Conservation (phyloP, 2,797 vertebrate species). For the Siniperca scherzeri region DNA sequence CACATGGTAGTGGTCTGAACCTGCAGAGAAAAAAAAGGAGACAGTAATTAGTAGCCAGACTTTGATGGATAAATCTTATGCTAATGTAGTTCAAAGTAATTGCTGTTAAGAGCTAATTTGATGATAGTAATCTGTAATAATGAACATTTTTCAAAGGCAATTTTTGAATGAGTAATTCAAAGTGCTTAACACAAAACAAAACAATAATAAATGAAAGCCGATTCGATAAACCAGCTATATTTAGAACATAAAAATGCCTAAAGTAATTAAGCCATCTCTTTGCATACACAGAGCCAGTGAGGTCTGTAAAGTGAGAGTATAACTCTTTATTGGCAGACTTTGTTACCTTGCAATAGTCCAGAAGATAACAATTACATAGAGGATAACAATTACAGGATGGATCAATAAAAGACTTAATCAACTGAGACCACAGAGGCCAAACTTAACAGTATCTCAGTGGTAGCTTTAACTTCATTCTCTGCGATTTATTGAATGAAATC, state of each 20-base stretch:
- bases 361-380: slow-evolving; percentile 73
- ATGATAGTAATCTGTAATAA: slow-evolving; percentile 57
- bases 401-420: slow-evolving; percentile 73
- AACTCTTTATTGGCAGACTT: slow-evolving; percentile 48
- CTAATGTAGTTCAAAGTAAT: slow-evolving; percentile 46
- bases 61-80: slow-evolving; percentile 53
- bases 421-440: slow-evolving; percentile 54
- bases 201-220: slow-evolving; percentile 1
- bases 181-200: slow-evolving; percentile 29
- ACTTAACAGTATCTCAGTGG: slow-evolving; percentile 36
- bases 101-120: slow-evolving; percentile 34
- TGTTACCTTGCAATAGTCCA: slow-evolving; percentile 47
- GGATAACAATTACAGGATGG: slow-evolving; percentile 72
- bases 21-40: slow-evolving; percentile 76
- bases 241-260: slow-evolving; percentile 18
- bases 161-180: slow-evolving; percentile 16
- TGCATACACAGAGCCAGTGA: slow-evolving; percentile 24
- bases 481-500: slow-evolving; percentile 46
- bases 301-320: slow-evolving; percentile 33
- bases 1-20: slow-evolving; percentile 99
- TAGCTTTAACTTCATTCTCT: slow-evolving; percentile 47
- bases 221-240: slow-evolving; percentile 15
- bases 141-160: slow-evolving; percentile 20
- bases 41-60: slow-evolving; percentile 42
- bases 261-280: slow-evolving; percentile 13